Percentiles rank a stretch among this genome's conserved stretches.
These are phyloP conservation scores for Diceros bicornis DNA, from an alignment of 2,797 vertebrate species.

Conservation along the genomic window DNA sequence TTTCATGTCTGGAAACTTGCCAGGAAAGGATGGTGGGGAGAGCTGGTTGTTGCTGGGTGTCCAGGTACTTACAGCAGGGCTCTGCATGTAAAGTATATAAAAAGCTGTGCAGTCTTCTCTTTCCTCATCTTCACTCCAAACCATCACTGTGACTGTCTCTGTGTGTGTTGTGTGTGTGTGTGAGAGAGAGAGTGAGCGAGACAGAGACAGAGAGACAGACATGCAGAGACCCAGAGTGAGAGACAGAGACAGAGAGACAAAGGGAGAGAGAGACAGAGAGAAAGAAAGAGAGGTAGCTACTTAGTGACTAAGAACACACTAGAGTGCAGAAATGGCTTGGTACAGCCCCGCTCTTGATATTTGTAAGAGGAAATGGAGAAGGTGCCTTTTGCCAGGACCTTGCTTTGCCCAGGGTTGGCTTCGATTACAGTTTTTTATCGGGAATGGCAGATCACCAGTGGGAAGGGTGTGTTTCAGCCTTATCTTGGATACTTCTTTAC, in stretches of 20 bases:
- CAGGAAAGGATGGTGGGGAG: neutral
- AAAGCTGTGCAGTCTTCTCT: neutral
- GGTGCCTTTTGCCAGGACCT: neutral
- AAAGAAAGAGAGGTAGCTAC: neutral
- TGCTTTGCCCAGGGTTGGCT: neutral
- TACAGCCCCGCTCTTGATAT: neutral
- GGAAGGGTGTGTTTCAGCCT: constrained; percentile 57
- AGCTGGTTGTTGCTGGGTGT: neutral
- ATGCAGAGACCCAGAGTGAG: neutral
- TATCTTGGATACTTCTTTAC: constrained; percentile 47
- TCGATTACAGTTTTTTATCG: constrained; percentile 10
- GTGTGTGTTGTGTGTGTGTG: neutral
- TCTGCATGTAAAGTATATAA: neutral
- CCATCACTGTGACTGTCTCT: neutral
- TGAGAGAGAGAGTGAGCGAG: neutral
- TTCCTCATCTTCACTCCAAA: neutral
- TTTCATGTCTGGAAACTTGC: neutral
- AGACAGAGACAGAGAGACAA: neutral
- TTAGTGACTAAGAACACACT: neutral
- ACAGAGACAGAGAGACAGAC: neutral
- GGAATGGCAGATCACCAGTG: neutral
- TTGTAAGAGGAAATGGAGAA: neutral
- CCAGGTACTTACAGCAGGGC: neutral
- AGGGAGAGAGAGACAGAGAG: neutral
- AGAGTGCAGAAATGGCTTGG: neutral